phyloP scores from a whole-genome alignment of 1,140 invertebrate species.

The Prorops nasuta region DNA sequence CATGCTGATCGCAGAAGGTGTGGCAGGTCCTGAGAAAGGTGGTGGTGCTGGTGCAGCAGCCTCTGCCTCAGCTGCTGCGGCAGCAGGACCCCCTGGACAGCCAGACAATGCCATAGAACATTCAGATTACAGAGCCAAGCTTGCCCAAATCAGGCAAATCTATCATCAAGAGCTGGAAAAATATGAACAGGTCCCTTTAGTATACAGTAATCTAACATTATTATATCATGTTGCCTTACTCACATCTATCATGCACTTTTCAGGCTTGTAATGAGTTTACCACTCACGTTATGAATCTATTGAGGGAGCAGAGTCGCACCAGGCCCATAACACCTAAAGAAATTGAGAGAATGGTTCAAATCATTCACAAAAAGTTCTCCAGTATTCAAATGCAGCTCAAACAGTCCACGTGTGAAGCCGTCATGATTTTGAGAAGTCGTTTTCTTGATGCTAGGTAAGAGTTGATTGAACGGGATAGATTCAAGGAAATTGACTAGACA shows the following conservation, averaged over 20 bases:
- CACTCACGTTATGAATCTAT: conserved; percentile 97
- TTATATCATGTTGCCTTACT: no score
- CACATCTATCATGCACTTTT: no score
- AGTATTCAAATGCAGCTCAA: conserved; percentile 99
- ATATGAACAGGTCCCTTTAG: conserved; percentile 81
- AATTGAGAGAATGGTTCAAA: conserved; percentile 99
- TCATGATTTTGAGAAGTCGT: conserved; percentile 94
- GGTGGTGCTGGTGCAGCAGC: conserved; percentile 89
- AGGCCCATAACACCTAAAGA: conserved; percentile 92
- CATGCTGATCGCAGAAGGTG: conserved; percentile 99
- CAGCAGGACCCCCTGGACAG: conserved; percentile 67
- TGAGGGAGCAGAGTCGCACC: conserved; percentile 95
- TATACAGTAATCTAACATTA: no score
- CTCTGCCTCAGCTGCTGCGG: conserved; percentile 85
- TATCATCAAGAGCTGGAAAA: conserved; percentile 99
- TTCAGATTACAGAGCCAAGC: conserved; percentile 97
- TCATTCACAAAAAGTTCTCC: conserved; percentile 99
- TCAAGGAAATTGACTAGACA: no score
- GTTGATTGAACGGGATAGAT: no score
- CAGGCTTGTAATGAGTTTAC: conserved; percentile 99
- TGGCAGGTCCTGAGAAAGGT: conserved; percentile 96
- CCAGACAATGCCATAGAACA: conserved; percentile 98
- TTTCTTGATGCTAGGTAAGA: conserved; percentile 89
- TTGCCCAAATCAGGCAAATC: conserved; percentile 98
- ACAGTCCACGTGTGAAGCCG: conserved; percentile 99